A percentile compares a stretch with the other conserved stretches of the same genome.
Conservation (phyloP, 2,113 vertebrate genomes). For the Xyrauchen texanus region DNA sequence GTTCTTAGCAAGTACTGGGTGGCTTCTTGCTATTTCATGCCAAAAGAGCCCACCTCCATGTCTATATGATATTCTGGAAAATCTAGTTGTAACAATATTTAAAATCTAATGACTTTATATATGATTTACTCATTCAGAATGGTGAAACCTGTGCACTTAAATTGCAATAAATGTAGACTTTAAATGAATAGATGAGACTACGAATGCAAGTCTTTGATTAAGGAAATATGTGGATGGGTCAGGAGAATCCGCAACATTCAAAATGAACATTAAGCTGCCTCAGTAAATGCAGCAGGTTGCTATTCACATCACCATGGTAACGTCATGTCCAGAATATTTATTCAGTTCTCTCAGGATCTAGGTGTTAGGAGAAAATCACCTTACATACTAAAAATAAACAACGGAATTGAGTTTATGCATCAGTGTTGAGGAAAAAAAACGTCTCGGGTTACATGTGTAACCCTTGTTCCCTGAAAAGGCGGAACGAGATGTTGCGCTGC, state of each 20-base stretch:
- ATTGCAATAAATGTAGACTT: neutral
- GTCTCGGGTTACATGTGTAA: too few species aligned
- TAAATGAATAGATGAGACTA: neutral
- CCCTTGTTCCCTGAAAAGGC: too few species aligned
- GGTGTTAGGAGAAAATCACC: constrained; percentile 40
- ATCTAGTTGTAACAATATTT: too few species aligned
- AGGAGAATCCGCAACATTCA: constrained; percentile 18
- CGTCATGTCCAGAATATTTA: constrained; percentile 43
- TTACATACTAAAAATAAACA: constrained; percentile 44
- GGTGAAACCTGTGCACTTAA: neutral
- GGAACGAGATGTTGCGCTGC: too few species aligned
- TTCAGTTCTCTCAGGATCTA: constrained; percentile 33
- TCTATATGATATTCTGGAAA: too few species aligned
- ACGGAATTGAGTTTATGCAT: constrained; percentile 36
- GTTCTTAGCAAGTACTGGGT: too few species aligned
- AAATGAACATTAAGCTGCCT: constrained; percentile 21
- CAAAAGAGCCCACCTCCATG: too few species aligned
- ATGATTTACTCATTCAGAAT: neutral
- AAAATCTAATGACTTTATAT: too few species aligned
- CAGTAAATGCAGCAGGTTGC: constrained; percentile 38
- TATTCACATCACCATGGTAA: constrained; percentile 53
- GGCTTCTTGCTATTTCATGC: too few species aligned
- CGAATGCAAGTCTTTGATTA: neutral
- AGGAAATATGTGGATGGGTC: constrained; percentile 13
- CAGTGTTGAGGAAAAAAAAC: constrained; percentile 5